A percentile compares a stretch with the other conserved stretches of the same genome.
These are phyloP conservation scores for Montifringilla adamsi DNA, from an alignment of 2,113 vertebrate species.

Conservation along the genomic window DNA sequence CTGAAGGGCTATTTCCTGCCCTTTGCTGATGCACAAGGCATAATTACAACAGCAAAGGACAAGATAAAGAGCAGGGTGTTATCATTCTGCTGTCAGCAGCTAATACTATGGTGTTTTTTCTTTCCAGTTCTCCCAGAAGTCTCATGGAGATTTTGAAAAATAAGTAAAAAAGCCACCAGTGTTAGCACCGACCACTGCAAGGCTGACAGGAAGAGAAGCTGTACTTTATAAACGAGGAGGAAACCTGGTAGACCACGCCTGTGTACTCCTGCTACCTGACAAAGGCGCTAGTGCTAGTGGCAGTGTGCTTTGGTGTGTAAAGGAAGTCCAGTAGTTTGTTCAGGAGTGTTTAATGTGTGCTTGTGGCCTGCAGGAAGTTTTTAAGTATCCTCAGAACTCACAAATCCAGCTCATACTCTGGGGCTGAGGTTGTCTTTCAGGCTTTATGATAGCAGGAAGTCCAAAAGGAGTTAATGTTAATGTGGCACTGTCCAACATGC, in stretches of 20 bases:
- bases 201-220: background rate
- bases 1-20: background rate
- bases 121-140: background rate
- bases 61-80: background rate
- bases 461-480: background rate
- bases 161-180: fast-evolving
- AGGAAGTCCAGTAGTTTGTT: background rate
- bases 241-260: background rate
- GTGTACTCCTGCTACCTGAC: background rate
- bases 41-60: background rate
- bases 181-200: background rate
- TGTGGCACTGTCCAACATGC: background rate
- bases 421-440: background rate
- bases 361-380: background rate
- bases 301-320: background rate
- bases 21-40: background rate
- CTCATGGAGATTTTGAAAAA: background rate
- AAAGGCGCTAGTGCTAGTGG: background rate
- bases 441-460: background rate
- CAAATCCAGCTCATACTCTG: background rate
- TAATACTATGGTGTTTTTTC: background rate
- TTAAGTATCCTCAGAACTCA: background rate
- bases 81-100: background rate
- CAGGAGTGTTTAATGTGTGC: background rate
- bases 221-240: background rate